Conservation (phyloP, 2,113 vertebrate genomes). For the Macquaria australasica region DNA sequence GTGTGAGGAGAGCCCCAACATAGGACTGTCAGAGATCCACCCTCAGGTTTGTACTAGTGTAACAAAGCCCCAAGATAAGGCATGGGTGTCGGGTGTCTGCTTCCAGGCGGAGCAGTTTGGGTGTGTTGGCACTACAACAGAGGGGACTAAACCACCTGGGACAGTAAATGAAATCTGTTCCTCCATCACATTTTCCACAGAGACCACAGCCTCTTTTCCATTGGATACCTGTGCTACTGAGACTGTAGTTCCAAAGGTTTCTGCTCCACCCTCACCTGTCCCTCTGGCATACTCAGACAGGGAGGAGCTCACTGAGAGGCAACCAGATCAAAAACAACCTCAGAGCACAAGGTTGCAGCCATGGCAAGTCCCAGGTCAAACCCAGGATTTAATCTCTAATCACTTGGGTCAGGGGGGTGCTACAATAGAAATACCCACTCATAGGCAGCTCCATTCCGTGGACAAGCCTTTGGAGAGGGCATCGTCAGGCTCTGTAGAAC, state of each 20-base stretch:
- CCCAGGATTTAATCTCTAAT: constrained; percentile 25
- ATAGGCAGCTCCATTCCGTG: background rate
- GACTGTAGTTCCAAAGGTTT: background rate
- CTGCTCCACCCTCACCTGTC: background rate
- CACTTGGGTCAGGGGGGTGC: constrained; percentile 12
- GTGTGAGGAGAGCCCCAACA: constrained; percentile 9
- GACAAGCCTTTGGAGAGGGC: background rate
- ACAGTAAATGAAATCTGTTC: constrained; percentile 52
- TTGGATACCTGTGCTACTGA: constrained; percentile 8
- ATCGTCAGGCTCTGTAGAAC: background rate
- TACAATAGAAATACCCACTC: background rate
- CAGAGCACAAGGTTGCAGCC: background rate
- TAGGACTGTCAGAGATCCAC: constrained; percentile 20
- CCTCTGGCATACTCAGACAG: background rate
- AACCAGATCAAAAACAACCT: constrained; percentile 5
- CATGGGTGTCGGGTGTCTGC: constrained; percentile 14
- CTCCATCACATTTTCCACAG: constrained; percentile 56
- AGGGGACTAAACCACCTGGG: constrained; percentile 24
- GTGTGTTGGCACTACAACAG: constrained; percentile 16
- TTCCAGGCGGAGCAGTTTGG: constrained; percentile 7
- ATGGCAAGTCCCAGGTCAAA: constrained; percentile 10
- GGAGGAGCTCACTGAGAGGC: constrained; percentile 21
- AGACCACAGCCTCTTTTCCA: constrained; percentile 29
- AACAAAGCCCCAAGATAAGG: constrained; percentile 36
- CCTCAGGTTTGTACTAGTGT: constrained; percentile 18